Conservation (phyloP, 1,140 invertebrate genomes). For the Drosophila truncata region DNA sequence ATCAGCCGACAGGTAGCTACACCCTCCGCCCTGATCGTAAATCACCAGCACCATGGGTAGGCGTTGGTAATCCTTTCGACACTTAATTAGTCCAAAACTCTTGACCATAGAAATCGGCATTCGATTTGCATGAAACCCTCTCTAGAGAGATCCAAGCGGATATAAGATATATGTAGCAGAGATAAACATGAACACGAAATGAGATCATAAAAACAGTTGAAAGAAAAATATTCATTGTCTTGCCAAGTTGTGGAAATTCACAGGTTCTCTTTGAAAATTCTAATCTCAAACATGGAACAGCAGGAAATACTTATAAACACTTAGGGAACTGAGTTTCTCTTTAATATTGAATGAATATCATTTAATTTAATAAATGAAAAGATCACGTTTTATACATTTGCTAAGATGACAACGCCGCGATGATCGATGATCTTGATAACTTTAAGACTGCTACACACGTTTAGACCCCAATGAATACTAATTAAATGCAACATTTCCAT, state of each 20-base stretch:
- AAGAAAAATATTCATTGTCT: slow-evolving; percentile 5
- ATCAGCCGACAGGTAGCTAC: slow-evolving; percentile 36
- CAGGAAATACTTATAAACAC: slow-evolving; percentile 6
- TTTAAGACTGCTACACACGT: too few relatives aligned
- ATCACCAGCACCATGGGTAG: slow-evolving; percentile 49
- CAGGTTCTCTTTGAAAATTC: slow-evolving; percentile 18
- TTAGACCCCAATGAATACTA: background rate
- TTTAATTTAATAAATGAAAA: background rate
- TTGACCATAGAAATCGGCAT: slow-evolving; percentile 54
- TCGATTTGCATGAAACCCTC: slow-evolving; percentile 18
- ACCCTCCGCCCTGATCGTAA: slow-evolving; percentile 38
- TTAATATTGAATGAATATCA: background rate
- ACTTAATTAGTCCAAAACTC: slow-evolving; percentile 72
- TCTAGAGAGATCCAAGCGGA: background rate
- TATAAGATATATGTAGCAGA: background rate
- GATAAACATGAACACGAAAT: slow-evolving; percentile 5
- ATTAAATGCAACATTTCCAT: too few relatives aligned
- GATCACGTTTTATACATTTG: background rate
- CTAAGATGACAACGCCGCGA: too few relatives aligned
- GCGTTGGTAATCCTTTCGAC: slow-evolving; percentile 73
- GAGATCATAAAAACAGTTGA: slow-evolving; percentile 38
- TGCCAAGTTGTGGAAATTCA: slow-evolving; percentile 45
- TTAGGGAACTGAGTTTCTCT: background rate
- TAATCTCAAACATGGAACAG: slow-evolving; percentile 3
- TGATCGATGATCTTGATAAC: background rate